These are phyloP conservation scores for Cryptotis parvus DNA, from an alignment of 2,113 vertebrate genomes.

Conservation along the genomic window DNA sequence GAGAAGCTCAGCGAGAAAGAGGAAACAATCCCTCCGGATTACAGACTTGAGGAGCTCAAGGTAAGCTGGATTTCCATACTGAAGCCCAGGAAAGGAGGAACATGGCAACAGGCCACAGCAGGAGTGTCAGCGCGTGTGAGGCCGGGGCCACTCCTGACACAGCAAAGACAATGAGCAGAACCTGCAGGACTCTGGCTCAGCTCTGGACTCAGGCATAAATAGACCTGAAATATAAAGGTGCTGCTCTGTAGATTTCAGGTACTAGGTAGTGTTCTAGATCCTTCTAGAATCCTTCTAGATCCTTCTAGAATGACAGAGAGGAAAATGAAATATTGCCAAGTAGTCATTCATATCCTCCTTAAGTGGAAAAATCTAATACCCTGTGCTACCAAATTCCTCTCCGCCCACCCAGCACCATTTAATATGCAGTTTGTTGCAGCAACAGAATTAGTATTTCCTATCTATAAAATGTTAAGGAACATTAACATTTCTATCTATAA, in stretches of 20 bases:
- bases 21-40: conserved; percentile 88
- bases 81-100: neutral
- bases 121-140: too few species aligned
- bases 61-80: conserved; percentile 74
- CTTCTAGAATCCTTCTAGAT: too few species aligned
- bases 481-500: too few species aligned
- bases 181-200: too few species aligned
- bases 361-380: neutral
- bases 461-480: too few species aligned
- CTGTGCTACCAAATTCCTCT: neutral
- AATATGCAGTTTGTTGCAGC: neutral
- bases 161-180: too few species aligned
- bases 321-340: neutral
- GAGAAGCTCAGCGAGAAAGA: conserved; percentile 89
- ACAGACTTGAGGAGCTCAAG: conserved; percentile 84
- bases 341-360: too few species aligned
- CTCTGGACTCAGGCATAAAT: neutral
- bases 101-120: too few species aligned
- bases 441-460: too few species aligned
- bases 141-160: too few species aligned
- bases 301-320: neutral
- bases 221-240: neutral
- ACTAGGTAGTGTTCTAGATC: neutral
- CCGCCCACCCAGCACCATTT: too few species aligned
- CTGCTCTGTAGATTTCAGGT: conserved; percentile 9